Evolutionary conservation across 2,113 vertebrate genomes (phyloP).

Genomic region (Zapus hudsonius): DNA sequence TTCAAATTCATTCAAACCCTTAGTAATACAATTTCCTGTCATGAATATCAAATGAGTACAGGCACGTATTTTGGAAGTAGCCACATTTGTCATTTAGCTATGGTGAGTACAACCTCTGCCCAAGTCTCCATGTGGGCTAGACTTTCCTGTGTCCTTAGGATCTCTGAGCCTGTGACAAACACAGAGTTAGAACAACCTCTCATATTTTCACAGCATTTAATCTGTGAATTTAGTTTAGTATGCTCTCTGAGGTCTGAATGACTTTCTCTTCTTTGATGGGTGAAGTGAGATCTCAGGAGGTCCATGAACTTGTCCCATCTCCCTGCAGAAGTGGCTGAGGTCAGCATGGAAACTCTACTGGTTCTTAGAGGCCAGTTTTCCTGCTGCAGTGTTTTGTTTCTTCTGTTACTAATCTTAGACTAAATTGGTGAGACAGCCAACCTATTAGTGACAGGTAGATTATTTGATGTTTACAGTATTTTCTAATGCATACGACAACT

Average conservation of each 20-base stretch:
- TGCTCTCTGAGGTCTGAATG: background rate
- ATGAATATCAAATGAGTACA: constrained; percentile 42
- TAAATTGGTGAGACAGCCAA: background rate
- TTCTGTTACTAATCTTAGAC: background rate
- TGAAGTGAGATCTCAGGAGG: background rate
- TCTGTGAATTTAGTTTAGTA: background rate
- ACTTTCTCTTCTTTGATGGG: background rate
- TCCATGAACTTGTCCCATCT: background rate
- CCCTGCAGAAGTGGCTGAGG: background rate
- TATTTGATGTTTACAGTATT: background rate
- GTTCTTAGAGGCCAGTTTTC: background rate
- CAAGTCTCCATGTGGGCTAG: background rate
- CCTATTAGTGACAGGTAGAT: background rate
- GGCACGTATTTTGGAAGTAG: constrained; percentile 47
- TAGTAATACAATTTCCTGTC: constrained; percentile 26
- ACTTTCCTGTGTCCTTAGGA: background rate
- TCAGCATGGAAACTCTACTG: background rate
- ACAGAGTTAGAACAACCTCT: background rate
- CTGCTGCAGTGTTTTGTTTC: background rate
- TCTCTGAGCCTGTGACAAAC: background rate
- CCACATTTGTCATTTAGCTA: background rate
- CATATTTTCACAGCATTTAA: background rate
- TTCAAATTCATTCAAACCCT: constrained; percentile 23
- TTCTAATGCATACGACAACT: background rate
- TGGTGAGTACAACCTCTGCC: background rate